Evolutionary conservation across 1,140 invertebrate species (phyloP), one percentile per base, ranked within the genome.

Genomic region (Calliphora vicina): DNA sequence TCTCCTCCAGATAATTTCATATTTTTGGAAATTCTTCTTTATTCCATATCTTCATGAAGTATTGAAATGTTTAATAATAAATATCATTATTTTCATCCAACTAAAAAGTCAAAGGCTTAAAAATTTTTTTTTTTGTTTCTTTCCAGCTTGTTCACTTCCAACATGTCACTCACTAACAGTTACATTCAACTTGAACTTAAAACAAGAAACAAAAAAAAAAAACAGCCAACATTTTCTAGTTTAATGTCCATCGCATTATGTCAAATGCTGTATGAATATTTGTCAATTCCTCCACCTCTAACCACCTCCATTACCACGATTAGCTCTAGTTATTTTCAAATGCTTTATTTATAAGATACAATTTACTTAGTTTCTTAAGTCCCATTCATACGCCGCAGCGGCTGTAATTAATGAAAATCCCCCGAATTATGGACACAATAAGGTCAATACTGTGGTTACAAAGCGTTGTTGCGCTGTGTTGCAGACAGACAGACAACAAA

Each of bases 141-240:
- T n/a, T n/a, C n/a, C n/a, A n/a, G 42, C 42, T 6, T 43, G 42
- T 43, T 12, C 12, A 43, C 12, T 43, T 43, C 42, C 50, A 61
- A 3, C 17, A 23, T 67, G 74, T 27, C 74, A 45, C 43, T 43
- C 42, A 43, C 25, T 50, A 2, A 35, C 35, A 35, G 35, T 78
- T 78, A 78, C 74, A 78, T 78, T 78, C 74, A 78, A 78, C 74
- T 78, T 78, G 74, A 78, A 78, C 74, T 78, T 78, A 78, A 78
- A 78, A 20, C n/a, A 45, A 1, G 17, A 20, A 42, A 76, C 2
- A 78, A 43, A 42, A 78, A 43, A 78, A 43, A 78, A 78, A 43
- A 23, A 17, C 3, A 35, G 9, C 15, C 13, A 42, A 35, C 6
- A 27, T 45, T 78, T 78, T 78, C 42, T 43, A 78, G 35, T 78